A percentile compares a stretch with the other conserved stretches of the same genome.
phyloP scores from a whole-genome alignment of 1,140 invertebrate species.

The Drosophila tsacasi region DNA sequence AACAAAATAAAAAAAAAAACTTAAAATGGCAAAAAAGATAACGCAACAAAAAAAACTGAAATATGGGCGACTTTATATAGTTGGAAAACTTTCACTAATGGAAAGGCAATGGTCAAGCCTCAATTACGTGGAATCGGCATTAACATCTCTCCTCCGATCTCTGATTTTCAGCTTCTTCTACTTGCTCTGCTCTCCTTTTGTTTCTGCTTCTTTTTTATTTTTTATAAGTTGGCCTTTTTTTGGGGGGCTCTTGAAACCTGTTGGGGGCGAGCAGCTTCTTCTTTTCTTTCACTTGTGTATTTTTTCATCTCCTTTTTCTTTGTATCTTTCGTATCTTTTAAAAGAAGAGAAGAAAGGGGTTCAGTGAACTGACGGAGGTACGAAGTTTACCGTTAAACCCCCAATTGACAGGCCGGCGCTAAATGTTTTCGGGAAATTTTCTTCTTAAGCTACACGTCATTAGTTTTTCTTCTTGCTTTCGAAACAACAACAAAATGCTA shows the following conservation, averaged over 20 bases:
- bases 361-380: slow-evolving; percentile 42
- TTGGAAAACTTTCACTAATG: slow-evolving; percentile 75
- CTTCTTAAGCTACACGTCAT: slow-evolving; percentile 62
- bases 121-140: slow-evolving; percentile 64
- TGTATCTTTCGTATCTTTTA: slow-evolving; percentile 17
- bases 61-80: slow-evolving; percentile 39
- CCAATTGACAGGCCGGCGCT: slow-evolving; percentile 65
- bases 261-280: slow-evolving; percentile 42
- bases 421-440: slow-evolving; percentile 53
- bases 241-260: slow-evolving; percentile 36
- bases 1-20: slow-evolving; percentile 41
- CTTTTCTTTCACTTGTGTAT: slow-evolving; percentile 21
- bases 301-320: slow-evolving; percentile 21
- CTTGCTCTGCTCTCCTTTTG: slow-evolving; percentile 32
- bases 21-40: slow-evolving; percentile 45
- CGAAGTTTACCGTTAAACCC: slow-evolving; percentile 37
- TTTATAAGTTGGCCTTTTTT: slow-evolving; percentile 22
- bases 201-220: slow-evolving; percentile 26
- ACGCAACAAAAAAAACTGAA: slow-evolving; percentile 17
- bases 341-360: slow-evolving; percentile 29
- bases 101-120: slow-evolving; percentile 45
- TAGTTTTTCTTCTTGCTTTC: slow-evolving; percentile 43
- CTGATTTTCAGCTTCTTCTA: slow-evolving; percentile 23
- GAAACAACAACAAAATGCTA: slow-evolving; percentile 30
- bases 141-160: slow-evolving; percentile 55